Percentiles rank a stretch among this genome's conserved stretches.
phyloP scores from a whole-genome alignment of 2,888 invertebrate genomes.

The Agrenia bidenticulata region DNA sequence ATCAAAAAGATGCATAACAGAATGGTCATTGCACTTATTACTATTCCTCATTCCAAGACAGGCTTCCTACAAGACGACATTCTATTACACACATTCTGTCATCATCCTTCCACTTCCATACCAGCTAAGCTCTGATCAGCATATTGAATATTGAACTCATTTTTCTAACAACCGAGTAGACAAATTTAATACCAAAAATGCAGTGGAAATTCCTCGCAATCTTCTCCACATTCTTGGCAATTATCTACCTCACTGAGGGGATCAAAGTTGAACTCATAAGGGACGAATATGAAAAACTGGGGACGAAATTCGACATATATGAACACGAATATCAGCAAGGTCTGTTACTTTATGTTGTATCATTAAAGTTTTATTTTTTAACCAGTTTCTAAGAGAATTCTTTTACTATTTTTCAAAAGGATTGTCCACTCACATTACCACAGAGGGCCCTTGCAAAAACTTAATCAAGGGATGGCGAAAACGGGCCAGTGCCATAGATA shows the following conservation, averaged over 20 bases:
- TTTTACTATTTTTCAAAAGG: too few relatives aligned
- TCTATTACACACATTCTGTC: too few relatives aligned
- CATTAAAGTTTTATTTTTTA: not conserved
- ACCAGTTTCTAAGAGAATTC: not conserved
- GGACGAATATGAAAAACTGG: slow-evolving; percentile 38
- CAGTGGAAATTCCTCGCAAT: not conserved
- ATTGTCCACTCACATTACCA: slow-evolving; percentile 9
- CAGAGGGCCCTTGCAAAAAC: slow-evolving; percentile 39
- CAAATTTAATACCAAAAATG: not conserved
- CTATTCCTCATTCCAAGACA: too few relatives aligned
- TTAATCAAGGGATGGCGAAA: slow-evolving; percentile 40
- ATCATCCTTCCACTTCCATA: too few relatives aligned
- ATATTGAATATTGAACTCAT: too few relatives aligned
- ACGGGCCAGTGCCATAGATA: slow-evolving; percentile 36
- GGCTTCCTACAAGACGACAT: too few relatives aligned
- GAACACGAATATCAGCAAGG: slow-evolving; percentile 45
- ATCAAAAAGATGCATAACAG: slow-evolving; percentile 10
- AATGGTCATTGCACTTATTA: slow-evolving; percentile 11
- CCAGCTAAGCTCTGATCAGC: too few relatives aligned
- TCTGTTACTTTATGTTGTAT: slow-evolving; percentile 17
- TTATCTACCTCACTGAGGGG: not conserved
- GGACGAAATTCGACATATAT: slow-evolving; percentile 43
- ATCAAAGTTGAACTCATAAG: slow-evolving; percentile 37
- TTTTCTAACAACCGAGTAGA: too few relatives aligned
- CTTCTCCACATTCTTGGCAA: slow-evolving; percentile 3